Evolutionary conservation across 92 coral and sea anemone species (phyloP).

Genomic region (Palythoa grandiflora): DNA sequence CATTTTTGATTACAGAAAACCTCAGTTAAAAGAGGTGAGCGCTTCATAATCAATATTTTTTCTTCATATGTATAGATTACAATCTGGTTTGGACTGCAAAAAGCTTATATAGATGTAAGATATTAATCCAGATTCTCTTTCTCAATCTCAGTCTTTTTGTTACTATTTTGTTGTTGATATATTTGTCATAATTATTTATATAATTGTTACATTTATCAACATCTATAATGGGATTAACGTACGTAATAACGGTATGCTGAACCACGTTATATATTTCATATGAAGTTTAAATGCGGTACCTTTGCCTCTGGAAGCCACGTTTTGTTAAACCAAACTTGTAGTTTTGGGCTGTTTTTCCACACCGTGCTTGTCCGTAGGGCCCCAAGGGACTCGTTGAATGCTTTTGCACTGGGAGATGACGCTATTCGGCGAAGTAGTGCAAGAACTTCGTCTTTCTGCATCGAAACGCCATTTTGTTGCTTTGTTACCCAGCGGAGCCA

Average conservation of each 20-base stretch:
- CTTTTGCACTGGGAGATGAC: not conserved
- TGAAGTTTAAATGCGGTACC: not conserved
- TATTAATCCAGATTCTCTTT: no score
- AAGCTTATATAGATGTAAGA: no score
- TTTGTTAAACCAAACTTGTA: constrained; percentile 25
- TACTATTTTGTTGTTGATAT: not conserved
- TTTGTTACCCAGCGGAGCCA: constrained; percentile 40
- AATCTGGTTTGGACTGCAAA: no score
- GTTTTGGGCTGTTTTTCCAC: constrained; percentile 36
- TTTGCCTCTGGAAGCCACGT: constrained; percentile 43
- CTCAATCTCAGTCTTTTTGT: no score
- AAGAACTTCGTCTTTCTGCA: not conserved
- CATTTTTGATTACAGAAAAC: not conserved
- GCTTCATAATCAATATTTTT: not conserved
- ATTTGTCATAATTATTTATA: not conserved
- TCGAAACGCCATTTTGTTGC: constrained; percentile 32
- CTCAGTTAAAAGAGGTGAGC: not conserved
- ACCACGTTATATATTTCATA: not conserved
- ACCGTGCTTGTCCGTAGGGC: constrained; percentile 9
- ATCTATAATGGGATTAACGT: not conserved
- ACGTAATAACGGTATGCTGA: not conserved
- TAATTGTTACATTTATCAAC: not conserved
- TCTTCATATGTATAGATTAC: no score
- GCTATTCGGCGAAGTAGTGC: constrained; percentile 18
- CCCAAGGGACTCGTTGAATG: constrained; percentile 7